Evolutionary conservation across 2,888 invertebrate species (phyloP).

Genomic region (Polymixis flavicincta): DNA sequence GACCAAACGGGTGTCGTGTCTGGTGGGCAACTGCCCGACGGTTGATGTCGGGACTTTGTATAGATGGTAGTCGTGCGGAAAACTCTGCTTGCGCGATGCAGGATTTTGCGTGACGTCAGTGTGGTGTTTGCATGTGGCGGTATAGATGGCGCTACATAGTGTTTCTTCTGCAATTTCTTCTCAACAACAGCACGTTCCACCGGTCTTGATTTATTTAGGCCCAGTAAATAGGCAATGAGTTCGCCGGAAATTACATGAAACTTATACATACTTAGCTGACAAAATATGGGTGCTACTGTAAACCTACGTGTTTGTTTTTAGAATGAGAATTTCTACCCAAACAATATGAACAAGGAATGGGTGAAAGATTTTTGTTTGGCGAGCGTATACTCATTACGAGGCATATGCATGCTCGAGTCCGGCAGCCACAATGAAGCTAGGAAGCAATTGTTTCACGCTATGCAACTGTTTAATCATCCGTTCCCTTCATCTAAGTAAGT

Average conservation of each 20-base stretch:
- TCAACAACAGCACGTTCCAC: too few species aligned
- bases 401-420: constrained; percentile 78
- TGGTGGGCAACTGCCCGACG: too few species aligned
- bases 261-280: background rate
- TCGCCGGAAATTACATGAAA: background rate
- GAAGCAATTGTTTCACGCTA: constrained; percentile 75
- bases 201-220: too few species aligned
- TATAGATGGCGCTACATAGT: too few species aligned
- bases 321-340: constrained; percentile 65
- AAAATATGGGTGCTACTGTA: background rate
- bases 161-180: too few species aligned
- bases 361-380: constrained; percentile 77
- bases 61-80: too few species aligned
- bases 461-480: constrained; percentile 77
- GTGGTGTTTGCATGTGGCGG: too few species aligned
- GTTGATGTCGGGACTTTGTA: too few species aligned
- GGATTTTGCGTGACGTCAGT: too few species aligned
- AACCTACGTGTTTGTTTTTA: constrained; percentile 30
- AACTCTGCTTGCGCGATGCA: too few species aligned
- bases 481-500: constrained; percentile 46
- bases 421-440: constrained; percentile 77
- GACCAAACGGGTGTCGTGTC: too few species aligned
- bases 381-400: constrained; percentile 75
- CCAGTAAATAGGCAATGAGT: too few species aligned
- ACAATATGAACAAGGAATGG: constrained; percentile 72